Evolutionary conservation across 2,888 invertebrate species (phyloP).

Genomic region (Hedya salicella): DNA sequence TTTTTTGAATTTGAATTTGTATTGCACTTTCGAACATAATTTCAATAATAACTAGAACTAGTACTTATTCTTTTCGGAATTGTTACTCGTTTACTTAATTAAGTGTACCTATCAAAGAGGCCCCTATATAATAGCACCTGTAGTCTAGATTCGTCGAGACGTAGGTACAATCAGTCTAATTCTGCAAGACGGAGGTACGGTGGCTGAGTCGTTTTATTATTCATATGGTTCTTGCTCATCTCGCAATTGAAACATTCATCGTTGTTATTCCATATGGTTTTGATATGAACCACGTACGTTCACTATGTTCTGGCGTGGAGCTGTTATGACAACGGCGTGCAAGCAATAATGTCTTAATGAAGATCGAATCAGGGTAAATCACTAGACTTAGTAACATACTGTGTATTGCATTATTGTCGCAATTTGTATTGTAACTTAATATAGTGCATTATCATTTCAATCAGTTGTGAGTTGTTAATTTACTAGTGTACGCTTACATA

Average conservation of each 20-base stretch:
- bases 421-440: too few relatives aligned
- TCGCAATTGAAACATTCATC: conserved; percentile 31
- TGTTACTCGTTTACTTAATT: background rate
- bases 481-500: too few relatives aligned
- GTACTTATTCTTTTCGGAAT: background rate
- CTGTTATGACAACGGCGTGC: conserved; percentile 5
- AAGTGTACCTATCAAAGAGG: conserved; percentile 7
- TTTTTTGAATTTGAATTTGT: too few relatives aligned
- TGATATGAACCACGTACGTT: conserved; percentile 21
- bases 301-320: background rate
- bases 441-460: too few relatives aligned
- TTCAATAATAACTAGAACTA: background rate
- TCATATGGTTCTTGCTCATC: conserved; percentile 36
- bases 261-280: conserved; percentile 32
- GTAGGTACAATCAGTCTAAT: conserved; percentile 35
- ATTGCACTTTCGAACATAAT: too few relatives aligned
- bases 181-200: conserved; percentile 29
- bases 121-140: conserved; percentile 24
- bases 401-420: conserved; percentile 7
- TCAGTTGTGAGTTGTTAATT: too few relatives aligned
- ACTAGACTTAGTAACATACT: conserved; percentile 1
- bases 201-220: conserved; percentile 36
- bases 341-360: conserved; percentile 13
- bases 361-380: conserved; percentile 10
- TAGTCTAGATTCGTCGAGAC: conserved; percentile 19